Evolutionary conservation across 1,140 invertebrate genomes (phyloP).

Genomic region (Whitmania pigra): DNA sequence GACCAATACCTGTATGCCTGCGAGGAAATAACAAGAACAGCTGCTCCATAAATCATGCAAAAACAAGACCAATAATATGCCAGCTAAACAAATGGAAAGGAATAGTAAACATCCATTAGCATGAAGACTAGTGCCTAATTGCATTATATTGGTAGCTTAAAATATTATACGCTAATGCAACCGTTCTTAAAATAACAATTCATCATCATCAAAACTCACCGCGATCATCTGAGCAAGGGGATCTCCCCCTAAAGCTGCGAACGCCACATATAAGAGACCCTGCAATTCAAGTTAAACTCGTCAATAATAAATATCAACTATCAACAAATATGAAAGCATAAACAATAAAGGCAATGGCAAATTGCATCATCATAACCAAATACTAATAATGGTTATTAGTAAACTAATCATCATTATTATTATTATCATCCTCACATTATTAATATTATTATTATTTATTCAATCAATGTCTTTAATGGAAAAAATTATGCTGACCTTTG

Average conservation of each 20-base stretch:
- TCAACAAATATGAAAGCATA: slow-evolving; percentile 13
- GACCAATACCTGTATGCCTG: slow-evolving; percentile 60
- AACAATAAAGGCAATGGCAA: slow-evolving; percentile 13
- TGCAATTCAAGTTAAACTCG: slow-evolving; percentile 27
- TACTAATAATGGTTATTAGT: no score
- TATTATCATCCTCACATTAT: neutral
- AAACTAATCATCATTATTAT: neutral
- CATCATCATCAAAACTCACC: slow-evolving; percentile 47
- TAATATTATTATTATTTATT: neutral
- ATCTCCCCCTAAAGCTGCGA: slow-evolving; percentile 75
- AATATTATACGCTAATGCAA: neutral
- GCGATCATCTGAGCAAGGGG: slow-evolving; percentile 86
- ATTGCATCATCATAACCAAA: no score
- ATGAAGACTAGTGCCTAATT: no score
- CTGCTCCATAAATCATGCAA: neutral
- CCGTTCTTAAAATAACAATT: neutral
- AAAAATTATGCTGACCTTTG: no score
- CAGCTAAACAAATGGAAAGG: no score
- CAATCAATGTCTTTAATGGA: no score
- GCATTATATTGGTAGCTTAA: neutral
- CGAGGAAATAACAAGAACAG: slow-evolving; percentile 23
- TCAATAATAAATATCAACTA: neutral
- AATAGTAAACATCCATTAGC: no score
- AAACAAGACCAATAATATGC: neutral
- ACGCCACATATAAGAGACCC: slow-evolving; percentile 79